phyloP scores from a whole-genome alignment of 2,113 vertebrate species.

The Myotis davidii region DNA sequence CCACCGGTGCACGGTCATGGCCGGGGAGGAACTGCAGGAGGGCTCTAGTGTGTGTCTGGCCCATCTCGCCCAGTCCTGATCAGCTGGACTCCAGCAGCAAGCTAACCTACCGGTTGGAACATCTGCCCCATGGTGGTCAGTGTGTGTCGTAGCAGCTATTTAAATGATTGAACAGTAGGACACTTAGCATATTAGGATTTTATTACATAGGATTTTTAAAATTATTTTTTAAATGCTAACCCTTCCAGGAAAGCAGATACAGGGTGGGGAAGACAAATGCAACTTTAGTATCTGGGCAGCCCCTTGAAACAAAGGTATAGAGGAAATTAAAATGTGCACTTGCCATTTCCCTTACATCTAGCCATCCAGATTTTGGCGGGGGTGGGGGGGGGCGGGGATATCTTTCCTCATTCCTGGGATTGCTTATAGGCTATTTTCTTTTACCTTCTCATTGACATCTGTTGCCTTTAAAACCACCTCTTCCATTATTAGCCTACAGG shows the following conservation, averaged over 20 bases:
- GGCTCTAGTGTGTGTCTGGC: too few species aligned
- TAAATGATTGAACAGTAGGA: too few species aligned
- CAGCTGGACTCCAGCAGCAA: too few species aligned
- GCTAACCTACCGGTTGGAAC: too few species aligned
- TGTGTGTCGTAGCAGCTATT: too few species aligned
- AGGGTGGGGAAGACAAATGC: fast-evolving
- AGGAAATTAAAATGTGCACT: background rate
- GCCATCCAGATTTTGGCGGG: background rate
- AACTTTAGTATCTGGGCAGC: background rate
- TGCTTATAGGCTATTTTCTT: background rate
- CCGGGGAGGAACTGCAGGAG: too few species aligned
- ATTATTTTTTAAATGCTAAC: background rate
- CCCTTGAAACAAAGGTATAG: background rate
- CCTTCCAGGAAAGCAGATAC: background rate
- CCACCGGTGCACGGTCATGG: too few species aligned
- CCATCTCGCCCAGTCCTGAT: too few species aligned
- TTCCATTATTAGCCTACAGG: constrained; percentile 89
- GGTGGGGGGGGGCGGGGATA: too few species aligned
- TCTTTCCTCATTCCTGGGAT: background rate
- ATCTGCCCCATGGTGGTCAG: too few species aligned
- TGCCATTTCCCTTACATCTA: background rate
- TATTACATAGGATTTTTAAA: too few species aligned
- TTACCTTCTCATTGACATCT: constrained; percentile 90
- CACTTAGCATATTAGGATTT: too few species aligned
- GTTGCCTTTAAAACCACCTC: constrained; percentile 90